Evolutionary conservation across 2,113 vertebrate genomes (phyloP), one percentile per base, ranked within the genome.

Genomic region (Rhineura floridana): DNA sequence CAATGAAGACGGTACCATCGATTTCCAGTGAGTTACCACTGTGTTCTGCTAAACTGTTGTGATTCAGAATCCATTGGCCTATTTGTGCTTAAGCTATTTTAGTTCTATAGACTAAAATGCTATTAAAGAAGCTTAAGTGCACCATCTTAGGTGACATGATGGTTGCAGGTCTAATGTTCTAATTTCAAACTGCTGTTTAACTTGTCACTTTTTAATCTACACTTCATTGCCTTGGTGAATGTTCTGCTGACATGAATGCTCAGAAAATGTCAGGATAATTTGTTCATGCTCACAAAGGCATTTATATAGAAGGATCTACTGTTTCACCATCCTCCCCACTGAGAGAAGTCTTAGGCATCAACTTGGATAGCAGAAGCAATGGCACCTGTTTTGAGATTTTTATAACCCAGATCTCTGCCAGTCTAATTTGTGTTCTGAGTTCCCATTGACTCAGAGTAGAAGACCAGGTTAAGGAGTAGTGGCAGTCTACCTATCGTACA

Each of bases 281-380:
- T 44, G 48, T 75, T 84, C 70, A 62, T 15, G 28, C 36, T 28
- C 52, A 93, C 91, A 93, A 94, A 88, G 89, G 92, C 90, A 89
- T 91, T 93, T 93, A 89, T 92, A 91, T 88, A 94, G 89, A 91
- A 93, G 93, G 72, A 0, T 91, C 90, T 85, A 80, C 86, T 78
- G 50, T 42, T 89, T 93, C 83, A 86, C 91, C 84, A 89, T 3
- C 3, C 3, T 23, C 52, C 44, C 90, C 92, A 93, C 84, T 92
- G 90, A 93, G 93, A 92, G 92, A 94, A 94, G 92, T 91, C 90
- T 91, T 90, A 89, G 89, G 93, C 89, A 81, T 87, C 89, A 88
- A 88, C 89, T 92, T 83, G 0, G 0, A 82, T 87, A 91, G 93
- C 89, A 95, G 91, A 90, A 90, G 88, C 78, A 87, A 73, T 28